A percentile compares a stretch with the other conserved stretches of the same genome.
phyloP scores from a whole-genome alignment of 2,888 invertebrate species.

The Ommatoiulus sabulosus region DNA sequence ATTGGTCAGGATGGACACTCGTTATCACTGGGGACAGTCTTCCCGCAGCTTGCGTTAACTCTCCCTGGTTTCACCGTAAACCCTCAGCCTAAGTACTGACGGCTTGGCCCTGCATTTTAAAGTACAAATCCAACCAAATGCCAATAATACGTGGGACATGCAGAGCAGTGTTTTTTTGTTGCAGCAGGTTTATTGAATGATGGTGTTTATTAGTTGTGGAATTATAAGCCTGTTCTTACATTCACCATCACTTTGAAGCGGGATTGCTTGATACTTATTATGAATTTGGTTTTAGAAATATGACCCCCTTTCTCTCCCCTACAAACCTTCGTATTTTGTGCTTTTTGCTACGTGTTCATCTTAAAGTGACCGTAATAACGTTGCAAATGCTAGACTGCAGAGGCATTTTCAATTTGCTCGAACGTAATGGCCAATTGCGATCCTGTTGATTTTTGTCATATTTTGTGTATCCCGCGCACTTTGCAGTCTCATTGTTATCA shows the following conservation, averaged over 20 bases:
- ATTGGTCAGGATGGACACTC: constrained; percentile 1
- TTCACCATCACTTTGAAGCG: constrained; percentile 12
- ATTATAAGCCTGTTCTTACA: not conserved
- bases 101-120: constrained; percentile 55
- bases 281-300: constrained; percentile 42
- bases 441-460: constrained; percentile 24
- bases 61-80: constrained; percentile 12
- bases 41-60: not conserved
- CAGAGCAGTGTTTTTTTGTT: constrained; percentile 53
- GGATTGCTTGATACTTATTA: constrained; percentile 35
- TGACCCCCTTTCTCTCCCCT: not conserved
- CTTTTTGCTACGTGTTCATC: constrained; percentile 29
- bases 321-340: not conserved
- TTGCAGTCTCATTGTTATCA: constrained; percentile 16
- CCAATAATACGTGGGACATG: constrained; percentile 58
- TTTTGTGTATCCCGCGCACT: constrained; percentile 30
- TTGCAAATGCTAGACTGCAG: constrained; percentile 14
- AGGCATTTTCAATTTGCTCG: not conserved
- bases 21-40: not conserved
- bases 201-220: constrained; percentile 48
- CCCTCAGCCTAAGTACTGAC: constrained; percentile 36
- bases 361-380: constrained; percentile 8
- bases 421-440: not conserved
- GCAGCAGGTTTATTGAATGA: constrained; percentile 50
- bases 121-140: constrained; percentile 56